Conservation (phyloP, 2,888 invertebrate species). For the Gari tellinella region DNA sequence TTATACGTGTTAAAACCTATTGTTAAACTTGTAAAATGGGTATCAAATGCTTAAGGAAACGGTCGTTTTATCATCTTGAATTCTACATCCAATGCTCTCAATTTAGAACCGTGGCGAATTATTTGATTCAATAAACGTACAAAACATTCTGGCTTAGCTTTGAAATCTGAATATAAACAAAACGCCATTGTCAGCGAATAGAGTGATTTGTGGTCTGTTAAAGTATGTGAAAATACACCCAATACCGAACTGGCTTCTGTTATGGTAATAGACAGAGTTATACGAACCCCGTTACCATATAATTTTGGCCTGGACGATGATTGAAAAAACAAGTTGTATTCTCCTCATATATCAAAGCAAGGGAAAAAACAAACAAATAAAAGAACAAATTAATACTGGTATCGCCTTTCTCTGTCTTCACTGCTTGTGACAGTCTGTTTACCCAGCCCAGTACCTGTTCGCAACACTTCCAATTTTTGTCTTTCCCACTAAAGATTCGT, state of each 20-base stretch:
- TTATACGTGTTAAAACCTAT: constrained; percentile 40
- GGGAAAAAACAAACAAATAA: constrained; percentile 23
- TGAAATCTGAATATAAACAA: constrained; percentile 63
- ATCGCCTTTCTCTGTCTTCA: constrained; percentile 7
- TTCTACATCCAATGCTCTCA: constrained; percentile 53
- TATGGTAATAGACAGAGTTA: constrained; percentile 56
- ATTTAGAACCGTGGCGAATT: constrained; percentile 55
- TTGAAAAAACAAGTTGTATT: constrained; percentile 46
- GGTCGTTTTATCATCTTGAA: constrained; percentile 57
- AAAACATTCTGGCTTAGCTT: constrained; percentile 56
- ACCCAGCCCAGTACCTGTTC: too few relatives aligned
- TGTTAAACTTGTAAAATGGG: constrained; percentile 56
- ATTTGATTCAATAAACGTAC: constrained; percentile 64
- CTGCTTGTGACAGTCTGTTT: too few relatives aligned
- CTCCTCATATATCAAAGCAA: constrained; percentile 46
- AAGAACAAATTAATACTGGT: constrained; percentile 22
- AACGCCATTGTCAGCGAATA: constrained; percentile 45
- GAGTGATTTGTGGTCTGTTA: constrained; percentile 56
- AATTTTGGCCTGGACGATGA: constrained; percentile 50
- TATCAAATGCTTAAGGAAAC: constrained; percentile 62
- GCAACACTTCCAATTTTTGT: too few relatives aligned
- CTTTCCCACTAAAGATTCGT: too few relatives aligned
- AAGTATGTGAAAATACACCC: constrained; percentile 57
- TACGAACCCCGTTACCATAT: constrained; percentile 52
- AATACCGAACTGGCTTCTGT: constrained; percentile 50